These are phyloP conservation scores for Drosophila engyochracea DNA, from an alignment of 2,888 invertebrate genomes.

Conservation along the genomic window DNA sequence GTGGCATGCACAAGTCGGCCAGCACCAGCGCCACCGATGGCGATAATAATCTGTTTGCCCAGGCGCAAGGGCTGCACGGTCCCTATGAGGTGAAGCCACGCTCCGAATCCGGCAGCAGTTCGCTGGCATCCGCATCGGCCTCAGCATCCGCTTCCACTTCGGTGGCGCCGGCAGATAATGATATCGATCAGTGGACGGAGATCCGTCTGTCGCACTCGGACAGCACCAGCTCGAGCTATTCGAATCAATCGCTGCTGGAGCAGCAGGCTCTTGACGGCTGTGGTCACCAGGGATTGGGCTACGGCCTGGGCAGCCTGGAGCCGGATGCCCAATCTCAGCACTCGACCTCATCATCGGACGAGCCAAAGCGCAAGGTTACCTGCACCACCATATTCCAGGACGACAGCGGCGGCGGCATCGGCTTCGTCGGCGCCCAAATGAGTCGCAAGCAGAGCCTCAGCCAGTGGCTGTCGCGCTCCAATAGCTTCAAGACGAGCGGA, in stretches of 20 bases:
- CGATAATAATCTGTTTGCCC: slow-evolving; percentile 74
- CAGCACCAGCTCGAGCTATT: slow-evolving; percentile 85
- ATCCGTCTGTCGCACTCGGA: slow-evolving; percentile 85
- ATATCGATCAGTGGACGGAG: slow-evolving; percentile 85
- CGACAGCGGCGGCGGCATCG: slow-evolving; percentile 68
- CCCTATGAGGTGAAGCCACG: slow-evolving; percentile 79
- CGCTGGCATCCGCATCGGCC: slow-evolving; percentile 54
- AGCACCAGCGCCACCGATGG: slow-evolving; percentile 79
- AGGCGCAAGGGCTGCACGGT: slow-evolving; percentile 77
- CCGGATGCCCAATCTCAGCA: slow-evolving; percentile 81
- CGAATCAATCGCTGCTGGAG: slow-evolving; percentile 84
- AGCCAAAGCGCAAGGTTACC: slow-evolving; percentile 84
- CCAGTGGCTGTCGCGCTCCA: slow-evolving; percentile 84
- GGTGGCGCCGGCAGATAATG: slow-evolving; percentile 75
- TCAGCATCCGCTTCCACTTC: slow-evolving; percentile 51
- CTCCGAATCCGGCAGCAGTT: slow-evolving; percentile 69
- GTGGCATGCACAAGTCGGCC: slow-evolving; percentile 81
- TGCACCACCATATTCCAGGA: slow-evolving; percentile 85
- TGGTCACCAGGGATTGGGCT: slow-evolving; percentile 45
- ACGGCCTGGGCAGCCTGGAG: slow-evolving; percentile 54
- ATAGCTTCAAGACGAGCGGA: slow-evolving; percentile 82
- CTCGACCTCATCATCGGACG: slow-evolving; percentile 84
- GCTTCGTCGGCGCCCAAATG: slow-evolving; percentile 76
- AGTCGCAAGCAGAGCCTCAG: slow-evolving; percentile 82
- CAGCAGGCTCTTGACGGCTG: slow-evolving; percentile 70